A percentile compares a stretch with the other conserved stretches of the same genome.
Evolutionary conservation across 1,140 invertebrate species (phyloP).

Genomic region (Bombus sibiricus): DNA sequence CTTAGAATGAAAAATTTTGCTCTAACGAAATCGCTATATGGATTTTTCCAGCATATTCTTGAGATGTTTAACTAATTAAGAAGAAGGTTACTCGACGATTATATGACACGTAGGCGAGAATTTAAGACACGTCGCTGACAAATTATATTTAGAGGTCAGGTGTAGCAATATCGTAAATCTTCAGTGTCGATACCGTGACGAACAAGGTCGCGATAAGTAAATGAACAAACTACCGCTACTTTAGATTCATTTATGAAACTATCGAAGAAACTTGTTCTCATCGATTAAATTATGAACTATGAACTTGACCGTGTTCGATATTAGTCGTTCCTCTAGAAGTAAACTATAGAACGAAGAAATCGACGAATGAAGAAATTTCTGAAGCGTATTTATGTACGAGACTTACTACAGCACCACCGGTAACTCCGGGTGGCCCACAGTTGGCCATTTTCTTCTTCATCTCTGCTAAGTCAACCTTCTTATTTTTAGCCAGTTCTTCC

Average conservation of each 20-base stretch:
- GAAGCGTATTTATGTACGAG: background rate
- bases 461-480: conserved; percentile 89
- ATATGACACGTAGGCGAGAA: conserved; percentile 3
- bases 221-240: background rate
- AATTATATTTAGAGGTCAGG: background rate
- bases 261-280: background rate
- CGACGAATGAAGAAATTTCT: background rate
- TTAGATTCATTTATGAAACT: conserved; percentile 11
- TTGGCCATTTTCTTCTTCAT: conserved; percentile 90
- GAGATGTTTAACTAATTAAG: background rate
- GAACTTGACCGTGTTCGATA: background rate
- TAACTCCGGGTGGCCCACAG: conserved; percentile 89
- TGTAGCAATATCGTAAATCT: background rate
- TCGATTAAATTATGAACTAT: background rate
- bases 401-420: conserved; percentile 80
- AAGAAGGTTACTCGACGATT: background rate
- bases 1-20: background rate
- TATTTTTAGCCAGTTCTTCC: conserved; percentile 91
- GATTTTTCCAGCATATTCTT: background rate
- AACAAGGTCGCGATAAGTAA: conserved; percentile 3
- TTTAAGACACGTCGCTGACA: background rate
- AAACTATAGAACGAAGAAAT: background rate
- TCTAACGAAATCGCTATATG: background rate
- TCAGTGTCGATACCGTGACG: background rate
- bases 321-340: background rate